Percentiles rank a stretch among this genome's conserved stretches.
phyloP scores from a whole-genome alignment of 2,113 vertebrate genomes.

The Nycticorax nycticorax region DNA sequence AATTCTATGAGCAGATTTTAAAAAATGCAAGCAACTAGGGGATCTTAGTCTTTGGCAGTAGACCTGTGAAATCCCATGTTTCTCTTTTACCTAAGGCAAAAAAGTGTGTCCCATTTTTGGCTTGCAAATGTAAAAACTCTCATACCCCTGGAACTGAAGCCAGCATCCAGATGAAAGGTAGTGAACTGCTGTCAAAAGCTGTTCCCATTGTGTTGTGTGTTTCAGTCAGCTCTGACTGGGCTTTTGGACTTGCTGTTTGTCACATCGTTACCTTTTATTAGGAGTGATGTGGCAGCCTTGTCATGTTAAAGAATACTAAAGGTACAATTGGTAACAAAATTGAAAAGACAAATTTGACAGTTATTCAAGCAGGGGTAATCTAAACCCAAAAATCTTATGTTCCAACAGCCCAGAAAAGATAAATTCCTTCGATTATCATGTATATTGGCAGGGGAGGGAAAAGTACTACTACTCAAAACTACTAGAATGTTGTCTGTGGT shows the following conservation, averaged over 20 bases:
- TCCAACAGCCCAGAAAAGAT: not conserved
- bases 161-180: not conserved
- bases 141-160: not conserved
- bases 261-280: not conserved
- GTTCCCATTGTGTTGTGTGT: not conserved
- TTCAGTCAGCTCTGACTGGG: not conserved
- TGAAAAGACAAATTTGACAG: not conserved
- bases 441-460: not conserved
- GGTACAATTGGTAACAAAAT: not conserved
- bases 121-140: not conserved
- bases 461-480: not conserved
- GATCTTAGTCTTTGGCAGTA: not conserved
- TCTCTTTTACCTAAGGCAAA: not conserved
- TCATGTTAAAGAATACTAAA: not conserved
- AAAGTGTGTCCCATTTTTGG: not conserved
- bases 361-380: not conserved
- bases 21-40: not conserved
- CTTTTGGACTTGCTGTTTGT: conserved; percentile 9
- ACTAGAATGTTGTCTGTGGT: not conserved
- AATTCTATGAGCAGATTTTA: not conserved
- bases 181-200: conserved; percentile 8
- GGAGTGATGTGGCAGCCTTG: not conserved
- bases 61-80: not conserved
- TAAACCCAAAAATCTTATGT: fast-evolving
- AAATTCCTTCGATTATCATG: not conserved